Evolutionary conservation across 2,797 vertebrate genomes (phyloP).

Genomic region (Sebastes iracundus): DNA sequence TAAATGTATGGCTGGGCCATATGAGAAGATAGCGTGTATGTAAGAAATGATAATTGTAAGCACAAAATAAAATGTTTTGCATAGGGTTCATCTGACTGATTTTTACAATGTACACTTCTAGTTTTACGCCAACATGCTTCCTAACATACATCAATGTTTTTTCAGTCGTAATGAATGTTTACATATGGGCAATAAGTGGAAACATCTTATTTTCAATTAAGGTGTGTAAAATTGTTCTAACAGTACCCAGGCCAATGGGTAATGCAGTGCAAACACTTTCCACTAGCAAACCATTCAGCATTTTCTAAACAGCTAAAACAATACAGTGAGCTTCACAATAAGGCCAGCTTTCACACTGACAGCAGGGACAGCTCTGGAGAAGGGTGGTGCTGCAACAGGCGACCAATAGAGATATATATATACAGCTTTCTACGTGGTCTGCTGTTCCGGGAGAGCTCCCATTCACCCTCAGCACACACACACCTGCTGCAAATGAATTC

Average conservation of each 20-base stretch:
- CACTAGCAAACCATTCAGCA: constrained; percentile 77
- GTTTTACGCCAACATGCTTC: not conserved
- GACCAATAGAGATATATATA: constrained; percentile 64
- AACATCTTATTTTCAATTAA: not conserved
- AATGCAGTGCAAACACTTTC: constrained; percentile 79
- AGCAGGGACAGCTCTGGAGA: constrained; percentile 65
- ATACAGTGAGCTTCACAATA: constrained; percentile 67
- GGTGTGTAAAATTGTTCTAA: constrained; percentile 36
- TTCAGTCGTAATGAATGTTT: not conserved
- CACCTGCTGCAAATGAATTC: constrained; percentile 60
- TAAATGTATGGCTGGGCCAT: constrained; percentile 78
- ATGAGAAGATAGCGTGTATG: constrained; percentile 54
- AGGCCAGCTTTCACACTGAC: constrained; percentile 62
- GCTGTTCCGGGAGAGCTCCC: constrained; percentile 36
- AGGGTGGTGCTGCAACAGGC: constrained; percentile 56
- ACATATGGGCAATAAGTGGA: not conserved
- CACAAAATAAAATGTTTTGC: constrained; percentile 80
- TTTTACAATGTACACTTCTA: not conserved
- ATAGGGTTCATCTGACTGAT: constrained; percentile 29
- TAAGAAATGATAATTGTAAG: constrained; percentile 61
- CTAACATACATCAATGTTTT: not conserved
- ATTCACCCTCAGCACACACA: constrained; percentile 27
- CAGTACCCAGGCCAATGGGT: constrained; percentile 54
- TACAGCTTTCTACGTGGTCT: constrained; percentile 52
- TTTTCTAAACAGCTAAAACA: constrained; percentile 80